Evolutionary conservation across 2,113 vertebrate species (phyloP), one percentile per base, ranked within the genome.

Genomic region (Oreocharis arfaki): DNA sequence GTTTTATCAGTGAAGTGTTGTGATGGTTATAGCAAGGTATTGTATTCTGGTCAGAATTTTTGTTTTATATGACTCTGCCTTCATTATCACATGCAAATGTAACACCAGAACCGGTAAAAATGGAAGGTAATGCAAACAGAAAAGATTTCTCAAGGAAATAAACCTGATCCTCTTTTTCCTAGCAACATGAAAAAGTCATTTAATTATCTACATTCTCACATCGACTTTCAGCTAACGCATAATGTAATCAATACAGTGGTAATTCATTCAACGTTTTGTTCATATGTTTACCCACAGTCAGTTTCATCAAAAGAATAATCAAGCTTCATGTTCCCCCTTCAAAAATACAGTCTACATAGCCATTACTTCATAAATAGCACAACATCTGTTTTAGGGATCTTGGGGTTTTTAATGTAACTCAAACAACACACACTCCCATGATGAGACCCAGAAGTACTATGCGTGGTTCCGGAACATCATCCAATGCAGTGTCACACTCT

Each of bases 71-170:
- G 41, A 61, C 15, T 69, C 30, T 90, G 32, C n/a, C 21, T 61
- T 92, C 59, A 80, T 92, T 94, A 94, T 69, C 75, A 95, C 53
- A 42, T 19, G 37, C n/a, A 91, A 82, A 60, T 70, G 7, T 49
- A 94, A 77, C 10, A 69, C 10, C 17, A 80, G 19, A 94, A 64
- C 10, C 30, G 69, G 26, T 65, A 84, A 96, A 86, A 96, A 83
- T 13, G 14, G 57, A 85, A 61, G 32, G 55, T 74, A 64, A 94
- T n/a, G 32, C 17, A 75, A 89, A 74, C 2, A 0, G 17, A 74
- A 19, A 78, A 41, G 46, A 71, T 17, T 75, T 73, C 17, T 69
- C 41, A 57, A 75, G 9, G 30, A 49, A 86, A 79, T 57, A 60
- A 70, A 35, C 2, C 2, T 11, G 2, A 10, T 76, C 9, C 15